Percentiles rank a stretch among this genome's conserved stretches.
phyloP scores from a whole-genome alignment of 1,140 invertebrate species.

The Littorina saxatilis region DNA sequence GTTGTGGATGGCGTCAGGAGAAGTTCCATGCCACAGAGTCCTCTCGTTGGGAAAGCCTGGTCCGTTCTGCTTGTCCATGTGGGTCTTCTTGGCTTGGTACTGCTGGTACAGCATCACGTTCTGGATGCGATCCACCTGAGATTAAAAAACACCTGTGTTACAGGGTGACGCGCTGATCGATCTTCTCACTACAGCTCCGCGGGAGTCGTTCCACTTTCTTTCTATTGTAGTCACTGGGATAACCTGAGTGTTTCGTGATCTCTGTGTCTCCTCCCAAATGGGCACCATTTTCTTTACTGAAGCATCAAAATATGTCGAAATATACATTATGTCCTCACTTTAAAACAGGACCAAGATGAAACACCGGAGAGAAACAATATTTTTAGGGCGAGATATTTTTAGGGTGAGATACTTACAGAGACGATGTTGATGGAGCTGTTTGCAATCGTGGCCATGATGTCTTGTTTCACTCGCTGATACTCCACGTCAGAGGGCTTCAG shows the following conservation, averaged over 20 bases:
- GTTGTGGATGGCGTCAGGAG: constrained; percentile 40
- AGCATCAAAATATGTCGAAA: not conserved
- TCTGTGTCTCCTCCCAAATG: not conserved
- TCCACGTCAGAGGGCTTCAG: not conserved
- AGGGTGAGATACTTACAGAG: not conserved
- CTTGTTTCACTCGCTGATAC: not conserved
- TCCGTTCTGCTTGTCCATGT: constrained; percentile 28
- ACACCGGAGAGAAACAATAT: too few species aligned
- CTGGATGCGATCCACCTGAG: constrained; percentile 64
- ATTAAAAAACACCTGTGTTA: not conserved
- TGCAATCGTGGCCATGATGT: not conserved
- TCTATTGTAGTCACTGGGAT: not conserved
- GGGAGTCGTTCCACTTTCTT: too few species aligned
- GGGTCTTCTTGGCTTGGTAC: constrained; percentile 51
- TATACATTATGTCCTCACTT: not conserved
- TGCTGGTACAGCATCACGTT: constrained; percentile 53
- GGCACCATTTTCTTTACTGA: not conserved
- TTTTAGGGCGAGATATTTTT: too few species aligned
- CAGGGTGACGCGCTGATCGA: not conserved
- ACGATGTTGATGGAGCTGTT: not conserved
- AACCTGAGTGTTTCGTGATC: too few species aligned
- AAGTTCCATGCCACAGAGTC: constrained; percentile 64
- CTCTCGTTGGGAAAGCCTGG: constrained; percentile 49
- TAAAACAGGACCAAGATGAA: not conserved
- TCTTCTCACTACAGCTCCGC: not conserved